Evolutionary conservation across 2,888 invertebrate species (phyloP).

Genomic region (Meghimatium bilineatum): DNA sequence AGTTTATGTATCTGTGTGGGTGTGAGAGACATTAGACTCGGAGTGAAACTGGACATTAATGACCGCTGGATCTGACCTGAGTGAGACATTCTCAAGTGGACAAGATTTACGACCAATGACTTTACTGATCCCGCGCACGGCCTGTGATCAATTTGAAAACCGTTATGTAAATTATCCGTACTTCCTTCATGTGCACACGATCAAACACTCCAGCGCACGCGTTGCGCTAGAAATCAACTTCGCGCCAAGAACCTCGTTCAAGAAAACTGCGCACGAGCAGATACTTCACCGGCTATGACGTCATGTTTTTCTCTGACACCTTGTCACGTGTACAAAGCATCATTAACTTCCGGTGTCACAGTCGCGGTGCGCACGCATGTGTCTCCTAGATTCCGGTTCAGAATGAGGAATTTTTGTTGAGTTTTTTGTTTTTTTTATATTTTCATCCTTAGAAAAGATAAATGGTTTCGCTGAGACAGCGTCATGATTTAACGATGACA

Average conservation of each 20-base stretch:
- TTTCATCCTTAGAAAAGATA: too few relatives aligned
- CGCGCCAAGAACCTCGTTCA: constrained; percentile 15
- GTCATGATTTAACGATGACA: background rate
- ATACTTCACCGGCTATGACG: constrained; percentile 30
- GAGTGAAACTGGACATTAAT: background rate
- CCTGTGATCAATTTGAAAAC: background rate
- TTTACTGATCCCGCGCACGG: background rate
- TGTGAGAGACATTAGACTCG: too few relatives aligned
- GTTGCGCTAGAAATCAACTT: background rate
- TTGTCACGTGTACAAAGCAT: constrained; percentile 29
- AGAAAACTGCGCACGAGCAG: constrained; percentile 25
- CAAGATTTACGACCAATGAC: constrained; percentile 1
- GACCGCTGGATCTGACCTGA: background rate
- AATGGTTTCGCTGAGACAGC: too few relatives aligned
- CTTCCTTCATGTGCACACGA: constrained; percentile 4
- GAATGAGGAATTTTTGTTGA: background rate
- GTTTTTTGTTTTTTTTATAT: background rate
- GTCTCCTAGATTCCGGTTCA: constrained; percentile 16
- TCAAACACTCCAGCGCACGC: constrained; percentile 22
- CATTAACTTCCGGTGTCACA: constrained; percentile 41
- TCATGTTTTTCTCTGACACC: constrained; percentile 27
- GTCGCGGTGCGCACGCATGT: constrained; percentile 19
- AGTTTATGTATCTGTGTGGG: too few relatives aligned
- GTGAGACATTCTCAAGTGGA: background rate
- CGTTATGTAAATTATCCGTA: constrained; percentile 33